These are phyloP conservation scores for Coleophora deauratella DNA, from an alignment of 2,888 invertebrate species.

Conservation along the genomic window DNA sequence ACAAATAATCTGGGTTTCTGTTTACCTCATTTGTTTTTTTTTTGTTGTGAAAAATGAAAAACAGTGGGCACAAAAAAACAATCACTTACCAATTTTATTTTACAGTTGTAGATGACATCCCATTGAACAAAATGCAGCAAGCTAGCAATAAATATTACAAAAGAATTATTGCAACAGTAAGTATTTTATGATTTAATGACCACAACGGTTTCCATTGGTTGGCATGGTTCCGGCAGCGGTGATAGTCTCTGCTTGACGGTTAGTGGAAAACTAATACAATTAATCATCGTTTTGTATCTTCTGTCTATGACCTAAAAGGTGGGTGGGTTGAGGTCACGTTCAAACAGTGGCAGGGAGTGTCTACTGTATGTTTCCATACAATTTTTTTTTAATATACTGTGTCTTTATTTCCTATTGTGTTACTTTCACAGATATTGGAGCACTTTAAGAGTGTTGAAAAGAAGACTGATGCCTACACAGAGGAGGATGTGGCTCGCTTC, in stretches of 20 bases:
- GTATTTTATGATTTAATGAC: no score
- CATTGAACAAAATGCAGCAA: constrained; percentile 20
- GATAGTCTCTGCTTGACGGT: no score
- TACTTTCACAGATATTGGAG: constrained; percentile 24
- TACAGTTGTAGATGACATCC: constrained; percentile 32
- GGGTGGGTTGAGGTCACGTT: no score
- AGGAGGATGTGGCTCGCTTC: constrained; percentile 32
- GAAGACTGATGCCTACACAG: constrained; percentile 13
- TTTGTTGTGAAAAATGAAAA: neutral
- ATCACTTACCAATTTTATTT: constrained; percentile 14
- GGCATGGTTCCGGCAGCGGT: no score
- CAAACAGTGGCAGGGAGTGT: no score
- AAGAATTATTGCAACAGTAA: constrained; percentile 31
- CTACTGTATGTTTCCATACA: no score
- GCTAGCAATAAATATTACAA: constrained; percentile 28
- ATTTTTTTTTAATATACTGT: no score
- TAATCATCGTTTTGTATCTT: no score
- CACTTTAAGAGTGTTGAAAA: constrained; percentile 27
- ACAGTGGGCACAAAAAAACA: neutral
- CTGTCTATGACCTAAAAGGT: no score
- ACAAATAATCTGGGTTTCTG: neutral
- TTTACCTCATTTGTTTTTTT: neutral
- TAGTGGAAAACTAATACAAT: no score
- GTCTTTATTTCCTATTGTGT: neutral
- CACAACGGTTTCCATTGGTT: no score